Percentiles rank a stretch among this genome's conserved stretches.
These are phyloP conservation scores for Tapera naevia DNA, from an alignment of 2,797 vertebrate species.

Conservation along the genomic window DNA sequence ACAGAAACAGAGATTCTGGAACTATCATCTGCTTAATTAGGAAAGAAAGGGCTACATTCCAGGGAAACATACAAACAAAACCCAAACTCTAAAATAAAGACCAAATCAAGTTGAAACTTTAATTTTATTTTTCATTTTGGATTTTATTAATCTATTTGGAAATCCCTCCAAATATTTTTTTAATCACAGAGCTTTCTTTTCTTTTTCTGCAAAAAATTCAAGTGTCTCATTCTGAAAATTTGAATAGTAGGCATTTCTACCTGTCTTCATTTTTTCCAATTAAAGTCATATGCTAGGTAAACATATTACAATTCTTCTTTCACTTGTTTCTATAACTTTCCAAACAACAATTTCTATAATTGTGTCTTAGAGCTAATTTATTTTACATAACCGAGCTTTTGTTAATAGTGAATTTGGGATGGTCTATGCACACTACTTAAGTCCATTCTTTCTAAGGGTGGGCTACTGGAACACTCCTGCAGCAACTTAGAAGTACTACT, in stretches of 20 bases:
- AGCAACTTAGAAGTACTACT: neutral
- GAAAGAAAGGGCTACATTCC: neutral
- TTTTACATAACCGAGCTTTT: neutral
- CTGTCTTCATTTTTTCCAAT: neutral
- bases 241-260: neutral
- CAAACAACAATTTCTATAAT: neutral
- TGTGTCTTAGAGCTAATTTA: neutral
- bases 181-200: neutral
- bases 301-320: neutral
- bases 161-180: neutral
- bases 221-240: neutral
- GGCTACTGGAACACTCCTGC: neutral
- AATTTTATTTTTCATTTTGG: neutral
- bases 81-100: neutral
- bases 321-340: neutral
- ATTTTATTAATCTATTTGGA: neutral
- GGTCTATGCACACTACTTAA: neutral
- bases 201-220: neutral
- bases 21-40: neutral
- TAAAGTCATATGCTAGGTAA: neutral
- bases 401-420: neutral
- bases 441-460: neutral
- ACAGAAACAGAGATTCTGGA: neutral
- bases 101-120: neutral
- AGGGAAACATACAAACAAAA: no score